Conservation (phyloP, 92 coral and sea anemone species). For the Ricordea florida region DNA sequence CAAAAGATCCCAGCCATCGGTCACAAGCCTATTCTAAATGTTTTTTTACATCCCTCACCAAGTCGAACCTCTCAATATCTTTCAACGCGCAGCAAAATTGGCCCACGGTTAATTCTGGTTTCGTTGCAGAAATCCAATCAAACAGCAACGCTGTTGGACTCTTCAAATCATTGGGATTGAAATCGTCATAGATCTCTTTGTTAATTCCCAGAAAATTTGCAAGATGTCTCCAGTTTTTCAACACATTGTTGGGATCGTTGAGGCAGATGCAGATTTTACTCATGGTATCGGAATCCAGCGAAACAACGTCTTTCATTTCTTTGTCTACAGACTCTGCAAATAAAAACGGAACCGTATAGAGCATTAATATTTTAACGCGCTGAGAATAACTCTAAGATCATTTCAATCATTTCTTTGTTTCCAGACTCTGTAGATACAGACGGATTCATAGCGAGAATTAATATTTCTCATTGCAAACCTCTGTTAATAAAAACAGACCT, state of each 20-base stretch:
- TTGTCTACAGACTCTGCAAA: background rate
- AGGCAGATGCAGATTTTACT: conserved; percentile 28
- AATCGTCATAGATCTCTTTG: conserved; percentile 15
- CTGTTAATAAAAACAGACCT: too few relatives aligned
- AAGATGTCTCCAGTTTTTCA: conserved; percentile 64
- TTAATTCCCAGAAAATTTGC: conserved; percentile 32
- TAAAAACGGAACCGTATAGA: too few relatives aligned
- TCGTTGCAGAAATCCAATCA: conserved; percentile 22
- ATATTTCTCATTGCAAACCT: too few relatives aligned
- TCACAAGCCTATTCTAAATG: background rate
- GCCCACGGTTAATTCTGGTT: conserved; percentile 16
- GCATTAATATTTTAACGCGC: too few relatives aligned
- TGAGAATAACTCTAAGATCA: too few relatives aligned
- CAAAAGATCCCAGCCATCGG: too few relatives aligned
- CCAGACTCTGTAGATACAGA: too few relatives aligned
- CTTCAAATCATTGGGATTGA: conserved; percentile 9
- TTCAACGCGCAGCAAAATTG: conserved; percentile 19
- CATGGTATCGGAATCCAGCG: conserved; percentile 22
- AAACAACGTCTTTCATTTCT: conserved; percentile 15
- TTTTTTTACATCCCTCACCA: conserved; percentile 15
- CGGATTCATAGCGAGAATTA: too few relatives aligned
- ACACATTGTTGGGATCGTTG: conserved; percentile 24
- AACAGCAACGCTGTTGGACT: conserved; percentile 49
- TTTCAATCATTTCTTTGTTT: too few relatives aligned
- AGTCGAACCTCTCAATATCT: conserved; percentile 51